phyloP scores from a whole-genome alignment of 1,140 invertebrate species.

The Elymnias hypermnestra region DNA sequence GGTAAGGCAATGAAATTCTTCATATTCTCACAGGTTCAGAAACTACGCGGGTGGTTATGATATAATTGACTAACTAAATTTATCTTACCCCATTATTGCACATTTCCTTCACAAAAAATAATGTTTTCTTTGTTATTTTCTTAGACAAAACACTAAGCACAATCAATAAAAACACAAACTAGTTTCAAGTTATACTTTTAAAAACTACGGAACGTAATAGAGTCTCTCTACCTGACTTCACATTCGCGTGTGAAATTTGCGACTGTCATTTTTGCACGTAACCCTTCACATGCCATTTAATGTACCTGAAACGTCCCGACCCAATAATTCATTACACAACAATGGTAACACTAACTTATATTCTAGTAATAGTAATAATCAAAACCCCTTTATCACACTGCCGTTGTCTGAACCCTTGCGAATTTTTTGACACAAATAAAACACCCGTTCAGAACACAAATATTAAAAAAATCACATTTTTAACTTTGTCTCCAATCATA shows the following conservation, averaged over 20 bases:
- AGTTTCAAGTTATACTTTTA: no score
- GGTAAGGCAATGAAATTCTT: no score
- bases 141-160: no score
- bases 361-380: constrained; percentile 68
- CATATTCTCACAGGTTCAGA: no score
- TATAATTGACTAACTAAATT: no score
- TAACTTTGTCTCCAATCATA: constrained; percentile 63
- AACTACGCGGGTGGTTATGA: no score
- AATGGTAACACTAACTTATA: constrained; percentile 63
- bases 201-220: neutral
- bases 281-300: constrained; percentile 67
- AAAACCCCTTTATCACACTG: constrained; percentile 50
- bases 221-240: constrained; percentile 47
- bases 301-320: constrained; percentile 72
- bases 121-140: no score
- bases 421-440: constrained; percentile 71
- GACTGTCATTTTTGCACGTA: constrained; percentile 64
- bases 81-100: no score
- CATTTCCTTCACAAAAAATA: no score
- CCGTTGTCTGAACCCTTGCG: constrained; percentile 65
- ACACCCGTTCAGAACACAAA: constrained; percentile 70
- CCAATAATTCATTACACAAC: constrained; percentile 74
- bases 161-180: no score
- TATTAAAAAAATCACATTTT: constrained; percentile 60
- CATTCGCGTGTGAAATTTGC: constrained; percentile 64